Conservation (phyloP, 2,797 vertebrate species). For the Alca torda region DNA sequence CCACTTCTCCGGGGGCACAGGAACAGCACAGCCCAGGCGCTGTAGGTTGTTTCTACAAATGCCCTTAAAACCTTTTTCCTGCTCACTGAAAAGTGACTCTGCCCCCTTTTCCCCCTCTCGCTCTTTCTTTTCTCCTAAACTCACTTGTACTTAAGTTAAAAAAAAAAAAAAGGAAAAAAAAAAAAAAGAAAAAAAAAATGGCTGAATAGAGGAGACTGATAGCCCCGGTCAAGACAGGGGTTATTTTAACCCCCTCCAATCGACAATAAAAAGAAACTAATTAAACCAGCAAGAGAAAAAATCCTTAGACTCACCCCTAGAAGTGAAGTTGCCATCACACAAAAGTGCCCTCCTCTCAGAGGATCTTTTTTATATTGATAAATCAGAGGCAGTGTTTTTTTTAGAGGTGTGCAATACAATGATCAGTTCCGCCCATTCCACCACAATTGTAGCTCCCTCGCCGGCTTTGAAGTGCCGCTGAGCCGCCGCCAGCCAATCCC, state of each 20-base stretch:
- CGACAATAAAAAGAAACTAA: conserved; percentile 95
- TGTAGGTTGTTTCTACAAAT: conserved; percentile 77
- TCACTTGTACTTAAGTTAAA: conserved; percentile 78
- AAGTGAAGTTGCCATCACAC: conserved; percentile 99
- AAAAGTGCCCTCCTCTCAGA: conserved; percentile 98
- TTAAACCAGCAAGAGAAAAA: conserved; percentile 91
- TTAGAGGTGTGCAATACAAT: conserved; percentile 99
- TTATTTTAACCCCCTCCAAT: conserved; percentile 90
- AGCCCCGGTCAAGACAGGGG: conserved; percentile 85
- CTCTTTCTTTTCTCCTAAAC: conserved; percentile 76
- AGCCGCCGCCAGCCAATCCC: conserved; percentile 94
- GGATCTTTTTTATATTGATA: conserved; percentile 99
- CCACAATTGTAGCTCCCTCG: conserved; percentile 98
- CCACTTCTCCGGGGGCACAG: conserved; percentile 68
- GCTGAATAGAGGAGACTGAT: conserved; percentile 85
- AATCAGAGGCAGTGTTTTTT: conserved; percentile 98
- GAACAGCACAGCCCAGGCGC: conserved; percentile 67
- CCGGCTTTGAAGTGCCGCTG: conserved; percentile 99
- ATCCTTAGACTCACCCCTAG: conserved; percentile 99
- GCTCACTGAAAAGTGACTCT: conserved; percentile 76
- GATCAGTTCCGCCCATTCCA: conserved; percentile 99
- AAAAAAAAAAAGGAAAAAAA: conserved; percentile 67
- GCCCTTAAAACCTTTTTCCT: conserved; percentile 80
- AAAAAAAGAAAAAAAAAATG: conserved; percentile 31
- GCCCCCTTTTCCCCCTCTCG: conserved; percentile 65